These are phyloP conservation scores for Hoplodrina ambigua DNA, from an alignment of 2,888 invertebrate genomes.

Conservation along the genomic window DNA sequence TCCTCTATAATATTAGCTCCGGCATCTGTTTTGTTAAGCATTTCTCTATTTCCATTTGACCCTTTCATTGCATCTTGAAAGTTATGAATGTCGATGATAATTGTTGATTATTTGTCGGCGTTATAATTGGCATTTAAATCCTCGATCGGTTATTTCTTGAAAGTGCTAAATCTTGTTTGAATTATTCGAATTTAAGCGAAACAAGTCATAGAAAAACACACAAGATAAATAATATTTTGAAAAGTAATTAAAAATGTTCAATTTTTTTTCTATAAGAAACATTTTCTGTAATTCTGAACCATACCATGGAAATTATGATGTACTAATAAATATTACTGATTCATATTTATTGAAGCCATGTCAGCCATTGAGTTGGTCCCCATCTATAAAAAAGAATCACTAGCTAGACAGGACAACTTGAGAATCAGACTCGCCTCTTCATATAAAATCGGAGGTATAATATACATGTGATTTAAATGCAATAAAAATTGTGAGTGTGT, in stretches of 20 bases:
- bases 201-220: background rate
- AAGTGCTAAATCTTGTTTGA: background rate
- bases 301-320: no score
- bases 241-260: background rate
- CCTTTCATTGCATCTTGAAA: conserved; percentile 44
- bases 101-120: background rate
- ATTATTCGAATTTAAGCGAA: background rate
- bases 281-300: background rate
- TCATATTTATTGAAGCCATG: conserved; percentile 22
- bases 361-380: background rate
- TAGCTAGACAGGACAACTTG: conserved; percentile 34
- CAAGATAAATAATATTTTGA: background rate
- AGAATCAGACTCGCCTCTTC: conserved; percentile 42
- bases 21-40: conserved; percentile 77
- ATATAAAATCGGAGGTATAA: conserved; percentile 36
- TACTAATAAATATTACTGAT: background rate
- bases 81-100: conserved; percentile 6
- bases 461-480: conserved; percentile 51
- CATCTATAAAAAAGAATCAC: conserved; percentile 18
- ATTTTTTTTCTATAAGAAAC: background rate
- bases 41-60: conserved; percentile 62
- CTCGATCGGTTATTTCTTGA: background rate
- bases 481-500: conserved; percentile 55
- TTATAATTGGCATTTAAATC: conserved; percentile 7
- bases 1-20: conserved; percentile 72